Evolutionary conservation across 2,113 vertebrate genomes (phyloP).

Genomic region (Siphamia tubifer): DNA sequence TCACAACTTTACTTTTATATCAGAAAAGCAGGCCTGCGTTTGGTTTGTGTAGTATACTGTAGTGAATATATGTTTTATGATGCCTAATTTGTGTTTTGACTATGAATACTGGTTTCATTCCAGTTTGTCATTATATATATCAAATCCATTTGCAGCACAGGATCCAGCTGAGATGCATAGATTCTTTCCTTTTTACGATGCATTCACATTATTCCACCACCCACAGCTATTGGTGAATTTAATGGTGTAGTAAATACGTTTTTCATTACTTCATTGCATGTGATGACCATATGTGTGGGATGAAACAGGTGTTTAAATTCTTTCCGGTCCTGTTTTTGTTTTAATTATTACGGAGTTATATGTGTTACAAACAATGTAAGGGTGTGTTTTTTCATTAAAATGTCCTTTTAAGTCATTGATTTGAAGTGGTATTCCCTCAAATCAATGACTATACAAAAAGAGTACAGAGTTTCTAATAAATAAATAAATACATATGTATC

Average conservation of each 20-base stretch:
- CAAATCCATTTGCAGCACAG: background rate
- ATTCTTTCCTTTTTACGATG: background rate
- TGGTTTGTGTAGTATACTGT: background rate
- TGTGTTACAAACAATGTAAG: background rate
- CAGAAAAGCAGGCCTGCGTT: background rate
- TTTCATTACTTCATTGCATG: background rate
- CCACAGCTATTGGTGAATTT: background rate
- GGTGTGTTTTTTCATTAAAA: too few species aligned
- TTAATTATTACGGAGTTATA: background rate
- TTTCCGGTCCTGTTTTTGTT: background rate
- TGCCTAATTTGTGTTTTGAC: background rate
- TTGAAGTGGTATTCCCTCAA: too few species aligned
- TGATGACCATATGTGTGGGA: background rate
- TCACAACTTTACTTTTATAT: background rate
- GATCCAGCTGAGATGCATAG: background rate
- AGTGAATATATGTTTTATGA: background rate
- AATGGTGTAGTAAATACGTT: slow-evolving; percentile 4
- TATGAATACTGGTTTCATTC: background rate
- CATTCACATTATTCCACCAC: slow-evolving; percentile 15
- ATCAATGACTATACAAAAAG: too few species aligned
- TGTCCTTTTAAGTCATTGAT: too few species aligned
- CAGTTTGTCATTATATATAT: background rate
- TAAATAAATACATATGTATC: too few species aligned
- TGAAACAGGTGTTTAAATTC: background rate
- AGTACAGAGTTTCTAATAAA: too few species aligned